phyloP scores from a whole-genome alignment of 2,797 vertebrate genomes.

The Octomys mimax region DNA sequence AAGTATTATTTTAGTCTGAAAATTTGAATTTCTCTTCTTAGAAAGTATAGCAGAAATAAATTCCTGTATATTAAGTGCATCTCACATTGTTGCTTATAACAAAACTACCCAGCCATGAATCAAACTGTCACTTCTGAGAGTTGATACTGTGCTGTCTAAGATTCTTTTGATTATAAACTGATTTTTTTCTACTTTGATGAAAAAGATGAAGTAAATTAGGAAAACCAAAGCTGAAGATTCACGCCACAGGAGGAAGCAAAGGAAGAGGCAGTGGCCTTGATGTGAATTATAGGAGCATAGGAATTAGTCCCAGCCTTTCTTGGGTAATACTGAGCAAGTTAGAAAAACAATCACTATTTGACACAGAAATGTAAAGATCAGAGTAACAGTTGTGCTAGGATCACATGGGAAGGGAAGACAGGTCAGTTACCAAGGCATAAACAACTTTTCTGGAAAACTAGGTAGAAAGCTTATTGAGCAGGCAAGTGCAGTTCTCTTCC shows the following conservation, averaged over 20 bases:
- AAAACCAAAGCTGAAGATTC: neutral
- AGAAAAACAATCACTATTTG: neutral
- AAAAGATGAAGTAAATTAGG: neutral
- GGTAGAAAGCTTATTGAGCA: neutral
- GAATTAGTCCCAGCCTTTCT: neutral
- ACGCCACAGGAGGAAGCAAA: neutral
- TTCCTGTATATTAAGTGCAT: neutral
- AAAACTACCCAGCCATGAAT: neutral
- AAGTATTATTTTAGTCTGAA: neutral
- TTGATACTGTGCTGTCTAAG: neutral
- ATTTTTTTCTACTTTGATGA: neutral
- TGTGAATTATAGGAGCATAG: neutral
- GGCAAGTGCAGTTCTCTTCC: neutral
- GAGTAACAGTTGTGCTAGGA: neutral
- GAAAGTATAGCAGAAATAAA: neutral
- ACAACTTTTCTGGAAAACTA: neutral
- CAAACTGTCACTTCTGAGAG: neutral
- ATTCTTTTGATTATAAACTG: neutral
- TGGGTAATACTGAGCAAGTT: neutral
- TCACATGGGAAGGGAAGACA: neutral
- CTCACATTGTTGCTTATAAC: neutral
- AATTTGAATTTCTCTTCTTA: neutral
- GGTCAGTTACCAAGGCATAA: neutral
- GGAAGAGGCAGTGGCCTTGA: no score
- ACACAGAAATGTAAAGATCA: neutral